Conservation (phyloP, 2,113 vertebrate species). For the Phyllostomus hastatus region DNA sequence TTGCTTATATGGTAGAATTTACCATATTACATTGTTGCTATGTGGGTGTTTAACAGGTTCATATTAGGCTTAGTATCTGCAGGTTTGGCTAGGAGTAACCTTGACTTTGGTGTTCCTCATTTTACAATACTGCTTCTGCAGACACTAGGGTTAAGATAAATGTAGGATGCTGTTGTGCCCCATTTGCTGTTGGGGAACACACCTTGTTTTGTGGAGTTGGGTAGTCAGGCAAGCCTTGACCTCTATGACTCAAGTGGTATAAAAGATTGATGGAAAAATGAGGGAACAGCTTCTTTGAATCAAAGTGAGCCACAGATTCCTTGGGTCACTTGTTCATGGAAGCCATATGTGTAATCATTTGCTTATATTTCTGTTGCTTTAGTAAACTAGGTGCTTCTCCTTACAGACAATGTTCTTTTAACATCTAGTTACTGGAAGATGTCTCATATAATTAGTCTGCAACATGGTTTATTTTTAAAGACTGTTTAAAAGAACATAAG, state of each 20-base stretch:
- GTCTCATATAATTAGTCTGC: neutral
- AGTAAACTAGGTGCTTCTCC: neutral
- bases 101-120: neutral
- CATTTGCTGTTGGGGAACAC: neutral
- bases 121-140: neutral
- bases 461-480: neutral
- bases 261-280: neutral
- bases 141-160: neutral
- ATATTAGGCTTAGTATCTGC: neutral
- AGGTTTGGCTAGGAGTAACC: neutral
- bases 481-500: neutral
- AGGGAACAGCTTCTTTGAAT: neutral
- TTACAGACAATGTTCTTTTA: neutral
- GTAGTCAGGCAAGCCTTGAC: neutral
- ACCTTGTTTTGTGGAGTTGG: neutral
- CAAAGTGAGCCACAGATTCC: rapidly evolving
- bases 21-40: neutral
- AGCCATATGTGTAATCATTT: neutral
- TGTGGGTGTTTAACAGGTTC: neutral
- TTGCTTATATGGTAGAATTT: neutral
- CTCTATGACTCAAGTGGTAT: neutral
- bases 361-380: neutral
- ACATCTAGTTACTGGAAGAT: neutral
- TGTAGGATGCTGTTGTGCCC: neutral
- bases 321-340: neutral